Evolutionary conservation across 1,140 invertebrate genomes (phyloP).

Genomic region (Ceratoteleas bidentatus): DNA sequence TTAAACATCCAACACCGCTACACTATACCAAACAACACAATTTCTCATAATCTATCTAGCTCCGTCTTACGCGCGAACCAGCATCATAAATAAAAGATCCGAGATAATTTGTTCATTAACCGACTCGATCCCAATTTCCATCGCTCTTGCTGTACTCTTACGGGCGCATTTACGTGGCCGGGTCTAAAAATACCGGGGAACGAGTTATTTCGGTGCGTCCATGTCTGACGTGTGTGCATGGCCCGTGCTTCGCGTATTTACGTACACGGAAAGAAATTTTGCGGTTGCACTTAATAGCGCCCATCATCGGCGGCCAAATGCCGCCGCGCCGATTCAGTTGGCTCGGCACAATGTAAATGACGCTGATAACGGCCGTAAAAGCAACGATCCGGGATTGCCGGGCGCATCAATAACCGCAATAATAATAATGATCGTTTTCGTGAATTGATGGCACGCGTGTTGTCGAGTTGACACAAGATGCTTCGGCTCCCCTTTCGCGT

Average conservation of each 20-base stretch:
- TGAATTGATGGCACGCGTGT: constrained; percentile 51
- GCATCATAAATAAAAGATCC: constrained; percentile 16
- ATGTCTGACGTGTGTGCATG: constrained; percentile 66
- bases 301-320: constrained; percentile 39
- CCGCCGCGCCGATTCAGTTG: constrained; percentile 26
- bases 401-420: constrained; percentile 43
- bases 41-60: no score
- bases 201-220: constrained; percentile 69
- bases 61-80: no score
- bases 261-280: constrained; percentile 67
- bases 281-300: constrained; percentile 55
- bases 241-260: constrained; percentile 62
- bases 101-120: constrained; percentile 62
- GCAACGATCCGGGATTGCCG: constrained; percentile 1
- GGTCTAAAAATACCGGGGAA: constrained; percentile 68
- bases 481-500: constrained; percentile 29
- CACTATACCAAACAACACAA: no score
- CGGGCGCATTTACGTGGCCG: constrained; percentile 61
- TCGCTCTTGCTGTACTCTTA: constrained; percentile 62
- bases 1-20: no score
- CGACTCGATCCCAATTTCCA: constrained; percentile 57
- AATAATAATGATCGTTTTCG: constrained; percentile 58
- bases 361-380: constrained; percentile 41
- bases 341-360: constrained; percentile 18
- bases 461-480: constrained; percentile 57